These are phyloP conservation scores for Tetragnatha montana DNA, from an alignment of 2,888 invertebrate genomes.

Conservation along the genomic window DNA sequence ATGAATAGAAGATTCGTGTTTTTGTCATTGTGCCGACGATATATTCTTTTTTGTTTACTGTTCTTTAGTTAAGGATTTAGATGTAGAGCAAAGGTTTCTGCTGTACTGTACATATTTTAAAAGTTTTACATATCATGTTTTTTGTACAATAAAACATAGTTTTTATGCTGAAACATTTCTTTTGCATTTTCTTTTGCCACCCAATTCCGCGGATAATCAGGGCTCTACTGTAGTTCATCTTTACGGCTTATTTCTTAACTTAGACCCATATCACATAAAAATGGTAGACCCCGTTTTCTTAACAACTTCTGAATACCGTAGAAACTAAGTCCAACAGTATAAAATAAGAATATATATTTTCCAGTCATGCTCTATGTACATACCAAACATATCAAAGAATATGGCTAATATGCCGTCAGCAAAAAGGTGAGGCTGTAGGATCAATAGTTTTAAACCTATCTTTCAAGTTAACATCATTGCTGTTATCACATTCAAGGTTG, in stretches of 20 bases:
- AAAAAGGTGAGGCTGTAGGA: slow-evolving; percentile 77
- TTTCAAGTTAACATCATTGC: slow-evolving; percentile 73
- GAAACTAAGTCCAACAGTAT: slow-evolving; percentile 40
- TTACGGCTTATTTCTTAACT: not conserved
- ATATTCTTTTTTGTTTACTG: too few species aligned
- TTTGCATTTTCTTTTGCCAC: too few species aligned
- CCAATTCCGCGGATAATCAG: too few species aligned
- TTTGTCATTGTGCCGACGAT: too few species aligned
- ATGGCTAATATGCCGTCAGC: slow-evolving; percentile 72
- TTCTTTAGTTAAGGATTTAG: too few species aligned
- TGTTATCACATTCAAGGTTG: slow-evolving; percentile 66
- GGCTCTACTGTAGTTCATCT: not conserved
- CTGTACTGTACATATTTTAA: too few species aligned
- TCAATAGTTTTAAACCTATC: slow-evolving; percentile 77
- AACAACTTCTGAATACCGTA: not conserved
- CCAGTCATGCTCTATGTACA: slow-evolving; percentile 38
- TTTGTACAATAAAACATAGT: too few species aligned
- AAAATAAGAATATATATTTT: slow-evolving; percentile 14
- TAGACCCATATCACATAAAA: slow-evolving; percentile 43
- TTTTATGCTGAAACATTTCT: too few species aligned
- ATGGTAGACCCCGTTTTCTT: not conserved
- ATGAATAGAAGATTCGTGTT: too few species aligned
- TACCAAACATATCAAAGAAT: slow-evolving; percentile 10
- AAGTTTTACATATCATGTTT: too few species aligned
- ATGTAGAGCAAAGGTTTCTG: too few species aligned